Evolutionary conservation across 2,888 invertebrate genomes (phyloP), one percentile per base, ranked within the genome.

Genomic region (Drosophila anceps): DNA sequence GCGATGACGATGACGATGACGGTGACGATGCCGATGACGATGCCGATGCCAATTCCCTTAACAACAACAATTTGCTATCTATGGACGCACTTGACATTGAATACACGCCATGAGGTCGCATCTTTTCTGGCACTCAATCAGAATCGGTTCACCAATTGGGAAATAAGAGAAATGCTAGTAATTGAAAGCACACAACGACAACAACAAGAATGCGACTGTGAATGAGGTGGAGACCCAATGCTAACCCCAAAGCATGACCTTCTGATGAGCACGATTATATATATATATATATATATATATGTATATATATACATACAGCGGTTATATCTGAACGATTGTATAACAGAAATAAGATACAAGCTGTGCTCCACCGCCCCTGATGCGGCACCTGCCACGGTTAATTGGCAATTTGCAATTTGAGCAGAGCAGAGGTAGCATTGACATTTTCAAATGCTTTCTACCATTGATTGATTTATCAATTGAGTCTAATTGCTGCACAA

Each of bases 401-500:
- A 84, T 88, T 84, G 87, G 18, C 57, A 79, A 78, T 82, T 70
- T 68, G 66, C 50, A 48, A 33, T 48, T 37, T 27, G 65, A 24
- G 31, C 18, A 27, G 51, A 15, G 15, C 13, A 15, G 44, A 44
- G 57, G 24, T 31, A 27, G 35, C 29, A 65, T 51, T 57, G 78
- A 61, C 73, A 68, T 55, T 73, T 78, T 24, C 50, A 54, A 61
- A 24, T 18, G 29, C 27, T 13, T 12, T 33, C 41, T 55, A 53
- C 15, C 1, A 15, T 59, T 59, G 66, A 80, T 63, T 29, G 66
- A 76, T 61, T 24, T 57, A 84, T 88, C 83, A 84, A 84, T 84
- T 84, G 87, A 81, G 61, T 84, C 73, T 84, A 79, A 84, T 84
- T 84, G 83, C 70, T 69, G 62, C 20, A 70, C 81, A 88, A 71